Conservation (phyloP, 1,140 invertebrate genomes). For the Ridgeia piscesae region DNA sequence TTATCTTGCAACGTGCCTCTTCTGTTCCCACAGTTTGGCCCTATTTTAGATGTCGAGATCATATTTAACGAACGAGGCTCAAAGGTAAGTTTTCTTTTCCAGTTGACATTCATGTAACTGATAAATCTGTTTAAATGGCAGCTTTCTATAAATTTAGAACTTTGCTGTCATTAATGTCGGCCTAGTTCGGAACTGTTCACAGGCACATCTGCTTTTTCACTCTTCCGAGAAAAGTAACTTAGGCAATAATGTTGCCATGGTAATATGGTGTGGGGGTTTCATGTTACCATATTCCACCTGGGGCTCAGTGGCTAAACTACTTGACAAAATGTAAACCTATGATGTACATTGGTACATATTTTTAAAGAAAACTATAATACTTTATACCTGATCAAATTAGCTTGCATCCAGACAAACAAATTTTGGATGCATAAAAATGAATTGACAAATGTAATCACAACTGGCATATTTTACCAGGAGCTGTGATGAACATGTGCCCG, state of each 20-base stretch:
- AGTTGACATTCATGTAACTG: background rate
- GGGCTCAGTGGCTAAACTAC: background rate
- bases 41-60: constrained; percentile 98
- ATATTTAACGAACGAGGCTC: constrained; percentile 99
- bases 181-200: background rate
- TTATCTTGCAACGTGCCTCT: constrained; percentile 3
- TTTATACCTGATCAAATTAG: background rate
- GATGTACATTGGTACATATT: background rate
- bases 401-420: background rate
- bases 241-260: background rate
- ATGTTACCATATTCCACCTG: background rate
- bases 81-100: constrained; percentile 77
- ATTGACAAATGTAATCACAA: background rate
- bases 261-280: background rate
- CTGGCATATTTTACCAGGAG: background rate
- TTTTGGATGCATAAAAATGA: background rate
- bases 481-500: background rate
- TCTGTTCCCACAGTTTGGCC: constrained; percentile 90
- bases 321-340: background rate
- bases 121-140: background rate
- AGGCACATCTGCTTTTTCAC: background rate
- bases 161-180: background rate
- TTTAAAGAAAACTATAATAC: background rate
- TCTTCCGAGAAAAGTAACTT: background rate
- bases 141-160: background rate